phyloP scores from a whole-genome alignment of 2,113 vertebrate genomes.

The Aegithalos caudatus region DNA sequence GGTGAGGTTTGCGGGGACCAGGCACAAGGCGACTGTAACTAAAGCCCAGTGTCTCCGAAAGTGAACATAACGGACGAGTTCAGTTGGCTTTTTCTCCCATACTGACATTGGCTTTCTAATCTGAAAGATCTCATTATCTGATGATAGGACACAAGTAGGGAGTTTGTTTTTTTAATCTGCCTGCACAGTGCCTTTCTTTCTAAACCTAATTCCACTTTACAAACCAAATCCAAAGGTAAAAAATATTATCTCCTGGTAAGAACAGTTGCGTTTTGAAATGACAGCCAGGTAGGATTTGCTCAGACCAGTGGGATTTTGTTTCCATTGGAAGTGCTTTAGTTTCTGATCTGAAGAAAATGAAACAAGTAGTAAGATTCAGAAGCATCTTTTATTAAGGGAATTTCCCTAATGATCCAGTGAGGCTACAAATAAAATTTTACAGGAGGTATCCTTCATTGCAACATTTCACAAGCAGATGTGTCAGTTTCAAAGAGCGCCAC shows the following conservation, averaged over 20 bases:
- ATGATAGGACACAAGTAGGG: not conserved
- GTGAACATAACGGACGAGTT: not conserved
- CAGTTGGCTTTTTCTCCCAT: not conserved
- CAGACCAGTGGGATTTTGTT: not conserved
- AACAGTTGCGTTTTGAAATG: not conserved
- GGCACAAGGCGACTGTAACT: not conserved
- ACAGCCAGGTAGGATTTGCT: not conserved
- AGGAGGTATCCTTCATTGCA: not conserved
- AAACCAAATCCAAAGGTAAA: slow-evolving; percentile 5
- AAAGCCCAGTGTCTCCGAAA: not conserved
- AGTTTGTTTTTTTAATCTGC: not conserved
- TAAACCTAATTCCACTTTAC: not conserved
- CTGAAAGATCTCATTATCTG: slow-evolving; percentile 29
- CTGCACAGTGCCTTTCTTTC: not conserved
- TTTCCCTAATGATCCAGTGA: not conserved
- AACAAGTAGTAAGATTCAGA: not conserved
- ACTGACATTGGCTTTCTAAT: slow-evolving; percentile 17
- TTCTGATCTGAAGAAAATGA: not conserved
- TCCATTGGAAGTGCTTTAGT: not conserved
- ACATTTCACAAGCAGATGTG: not conserved
- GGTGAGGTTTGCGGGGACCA: not conserved
- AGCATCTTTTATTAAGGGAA: not conserved
- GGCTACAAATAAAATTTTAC: not conserved
- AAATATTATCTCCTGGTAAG: not conserved
- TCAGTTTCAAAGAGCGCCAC: not conserved